A percentile compares a stretch with the other conserved stretches of the same genome.
Evolutionary conservation across 2,888 invertebrate species (phyloP).

Genomic region (Drosophila neonasuta): DNA sequence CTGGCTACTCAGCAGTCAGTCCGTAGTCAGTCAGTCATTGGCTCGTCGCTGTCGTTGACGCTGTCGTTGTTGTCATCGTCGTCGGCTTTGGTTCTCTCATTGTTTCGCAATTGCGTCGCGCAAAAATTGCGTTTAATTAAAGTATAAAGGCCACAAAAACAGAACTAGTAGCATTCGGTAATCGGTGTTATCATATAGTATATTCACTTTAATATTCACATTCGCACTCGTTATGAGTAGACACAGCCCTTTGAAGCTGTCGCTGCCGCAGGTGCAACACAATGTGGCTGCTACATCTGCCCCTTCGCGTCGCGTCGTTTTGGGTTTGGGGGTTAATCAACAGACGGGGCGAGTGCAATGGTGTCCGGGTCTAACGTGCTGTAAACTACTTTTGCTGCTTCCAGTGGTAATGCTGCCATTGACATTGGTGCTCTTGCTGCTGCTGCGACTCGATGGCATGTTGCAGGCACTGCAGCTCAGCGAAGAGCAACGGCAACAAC

Average conservation of each 20-base stretch:
- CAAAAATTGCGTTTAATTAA: constrained; percentile 76
- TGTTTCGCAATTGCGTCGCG: constrained; percentile 69
- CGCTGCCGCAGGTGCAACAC: constrained; percentile 68
- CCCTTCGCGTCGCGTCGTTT: constrained; percentile 49
- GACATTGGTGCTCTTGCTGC: constrained; percentile 77
- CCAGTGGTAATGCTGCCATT: constrained; percentile 81
- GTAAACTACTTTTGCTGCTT: constrained; percentile 80
- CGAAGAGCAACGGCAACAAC: constrained; percentile 44
- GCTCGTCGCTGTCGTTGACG: background rate
- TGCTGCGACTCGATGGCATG: constrained; percentile 80
- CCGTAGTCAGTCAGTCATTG: constrained; percentile 3
- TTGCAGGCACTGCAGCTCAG: constrained; percentile 74
- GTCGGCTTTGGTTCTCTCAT: constrained; percentile 20
- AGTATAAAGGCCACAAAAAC: constrained; percentile 65
- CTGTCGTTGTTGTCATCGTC: no score
- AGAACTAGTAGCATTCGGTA: constrained; percentile 10
- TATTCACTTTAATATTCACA: constrained; percentile 16
- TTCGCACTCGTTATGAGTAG: constrained; percentile 53
- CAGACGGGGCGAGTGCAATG: constrained; percentile 81
- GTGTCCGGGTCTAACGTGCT: constrained; percentile 82
- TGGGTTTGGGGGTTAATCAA: constrained; percentile 80
- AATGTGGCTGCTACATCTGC: background rate
- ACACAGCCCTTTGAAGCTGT: constrained; percentile 60
- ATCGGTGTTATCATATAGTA: constrained; percentile 7
- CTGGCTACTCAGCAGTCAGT: constrained; percentile 15